Conservation (phyloP, 2,797 vertebrate species). For the Tangara arthus region DNA sequence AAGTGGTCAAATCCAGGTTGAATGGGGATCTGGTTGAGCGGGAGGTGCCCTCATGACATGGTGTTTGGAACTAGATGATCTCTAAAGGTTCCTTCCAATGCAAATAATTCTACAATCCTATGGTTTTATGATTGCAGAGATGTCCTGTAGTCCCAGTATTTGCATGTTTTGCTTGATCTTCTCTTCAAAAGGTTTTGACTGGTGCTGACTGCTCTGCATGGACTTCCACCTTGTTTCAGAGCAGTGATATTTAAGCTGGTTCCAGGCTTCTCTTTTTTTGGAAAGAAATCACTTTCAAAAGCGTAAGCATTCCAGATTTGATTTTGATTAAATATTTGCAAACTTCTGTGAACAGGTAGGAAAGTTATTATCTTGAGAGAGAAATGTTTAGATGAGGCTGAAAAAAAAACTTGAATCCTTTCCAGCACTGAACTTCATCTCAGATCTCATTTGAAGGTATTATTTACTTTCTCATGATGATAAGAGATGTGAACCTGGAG, state of each 20-base stretch:
- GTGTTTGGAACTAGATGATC: not conserved
- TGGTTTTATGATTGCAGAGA: not conserved
- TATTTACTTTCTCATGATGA: slow-evolving; percentile 1
- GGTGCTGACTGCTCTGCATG: accelerated
- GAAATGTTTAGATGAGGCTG: slow-evolving; percentile 8
- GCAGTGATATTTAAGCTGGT: not conserved
- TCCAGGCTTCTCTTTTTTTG: not conserved
- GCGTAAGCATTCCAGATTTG: not conserved
- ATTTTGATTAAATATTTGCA: slow-evolving; percentile 33
- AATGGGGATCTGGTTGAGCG: not conserved
- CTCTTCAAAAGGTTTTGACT: not conserved
- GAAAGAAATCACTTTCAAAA: not conserved
- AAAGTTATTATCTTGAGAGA: slow-evolving; percentile 29
- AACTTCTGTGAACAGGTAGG: not conserved
- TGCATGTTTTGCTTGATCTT: not conserved
- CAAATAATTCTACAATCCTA: not conserved
- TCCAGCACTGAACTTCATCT: slow-evolving; percentile 10
- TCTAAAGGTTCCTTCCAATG: not conserved
- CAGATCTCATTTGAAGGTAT: not conserved
- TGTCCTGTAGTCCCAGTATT: not conserved
- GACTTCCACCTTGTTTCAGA: not conserved
- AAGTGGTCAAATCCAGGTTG: not conserved
- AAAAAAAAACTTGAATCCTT: slow-evolving; percentile 13
- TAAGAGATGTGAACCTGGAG: not conserved
- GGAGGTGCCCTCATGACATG: not conserved